Base-by-base conservation (phyloP, 2,797 vertebrate genomes). In the Esox masquinongy region DNA sequence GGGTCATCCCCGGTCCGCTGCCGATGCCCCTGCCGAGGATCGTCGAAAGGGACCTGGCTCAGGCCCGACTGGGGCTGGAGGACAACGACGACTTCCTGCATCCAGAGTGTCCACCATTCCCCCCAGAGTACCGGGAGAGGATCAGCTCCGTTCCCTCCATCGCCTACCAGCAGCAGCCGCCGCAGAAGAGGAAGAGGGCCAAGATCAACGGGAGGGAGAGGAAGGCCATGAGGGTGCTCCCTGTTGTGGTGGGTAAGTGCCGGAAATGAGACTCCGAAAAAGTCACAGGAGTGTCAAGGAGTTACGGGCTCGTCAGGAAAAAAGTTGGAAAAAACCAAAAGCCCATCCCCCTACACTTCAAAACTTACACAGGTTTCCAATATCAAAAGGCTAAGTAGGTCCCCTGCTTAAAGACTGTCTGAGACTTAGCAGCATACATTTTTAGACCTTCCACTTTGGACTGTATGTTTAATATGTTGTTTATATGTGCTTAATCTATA, bases 191-290 rank as follows among this genome's bases (percentile, higher is more conserved):
- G 84, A 95, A 94, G 74, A 92, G 85, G 1, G 93, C 95, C 53
- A 97, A 96, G 90, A 97, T 97, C 92, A 96, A 97, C 0, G 92
- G 95, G 59, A 89, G 96, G 1, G 97, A 99, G 92, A 95, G 96
- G 88, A 98, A 98, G 83, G 97, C 97, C 78, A 97, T 98, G 97
- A 93, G 93, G 85, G 96, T 97, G 76, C 95, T 99, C 84, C 97
- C 97, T 0, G 95, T 98, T 0, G 96, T 98, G 0, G 97, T 98
- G 0, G 96, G 97, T 98, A 88, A 94, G 97, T 94, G 70, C 24
- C 49, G 14, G 11, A 93, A 94, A 5, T 2, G 43, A 47, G 36
- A 47, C 43, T 47, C 9, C 12, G 43, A 47, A 75, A 8, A 26
- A 4, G 56, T 5, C 17, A 59, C 22, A 14, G 56, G 22, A 12